Base-by-base conservation (phyloP, 2,888 invertebrate species). In the Cheiracanthium punctorium region DNA sequence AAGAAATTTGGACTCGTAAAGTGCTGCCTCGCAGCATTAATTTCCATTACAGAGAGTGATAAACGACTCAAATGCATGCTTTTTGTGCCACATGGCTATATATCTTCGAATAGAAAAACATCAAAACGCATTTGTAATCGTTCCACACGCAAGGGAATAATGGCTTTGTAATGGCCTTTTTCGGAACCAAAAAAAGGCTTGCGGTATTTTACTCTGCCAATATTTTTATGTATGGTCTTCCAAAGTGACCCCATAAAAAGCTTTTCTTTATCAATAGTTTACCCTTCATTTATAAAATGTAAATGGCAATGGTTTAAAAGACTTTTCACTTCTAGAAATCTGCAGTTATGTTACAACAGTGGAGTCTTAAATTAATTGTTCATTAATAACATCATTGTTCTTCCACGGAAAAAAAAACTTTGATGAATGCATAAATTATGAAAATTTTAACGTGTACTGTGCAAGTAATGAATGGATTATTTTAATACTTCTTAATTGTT, bases 141-240 rank as follows among this genome's bases (percentile, higher is more conserved):
- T 24, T 20, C 24, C 24, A 24, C 58, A 58, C 58, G 58, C 58
- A 58, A 58, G 5, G n/a, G 24, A 58, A 58, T 58, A 69, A 69
- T 69, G 69, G 69, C 33, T 69, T 69, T 69, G 69, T 69, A 69
- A 69, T 69, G 69, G 69, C 69, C 33, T 69, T 33, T 24, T 24
- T 24, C 5, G 58, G 4, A 24, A 24, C 14, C 48, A 24, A 58
- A 58, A 58, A 58, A 58, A 58, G 20, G 58, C 58, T 12, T 24
- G 5, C 1, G 58, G 58, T 24, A 58, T 58, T 58, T 58, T 58
- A 12, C 24, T 20, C 24, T 58, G 20, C 58, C 58, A 24, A 58
- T 58, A 58, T 24, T 58, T 58, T 24, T 58, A 58, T 58, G 58
- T 58, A 10, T 2, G 17, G 17, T 2, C 17, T 48, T 48, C 8